Evolutionary conservation across 2,888 invertebrate species (phyloP), one percentile per base, ranked within the genome.

Genomic region (Thereva nobilitata): DNA sequence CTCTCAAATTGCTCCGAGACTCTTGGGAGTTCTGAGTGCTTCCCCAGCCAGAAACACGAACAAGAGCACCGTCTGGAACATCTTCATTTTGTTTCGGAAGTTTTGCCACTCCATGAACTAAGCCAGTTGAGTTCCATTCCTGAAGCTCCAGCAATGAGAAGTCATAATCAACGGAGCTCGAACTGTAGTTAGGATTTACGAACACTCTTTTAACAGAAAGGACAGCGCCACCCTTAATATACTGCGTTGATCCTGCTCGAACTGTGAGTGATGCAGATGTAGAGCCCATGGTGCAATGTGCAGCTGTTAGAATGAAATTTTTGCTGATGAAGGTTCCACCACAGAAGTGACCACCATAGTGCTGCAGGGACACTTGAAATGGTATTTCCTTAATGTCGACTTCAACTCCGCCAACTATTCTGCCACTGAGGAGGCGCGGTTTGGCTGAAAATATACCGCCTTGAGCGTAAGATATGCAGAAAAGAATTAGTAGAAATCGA

Each of bases 351-450:
- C 71, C 68, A 7, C 75, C 77, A 4, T 71, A 70, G 8, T 75
- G 75, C 68, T 78, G 78, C 41, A 84, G 70, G 0, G 83, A 82
- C 1, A 82, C 79, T 76, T 84, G 83, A 68, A 81, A 82, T 6
- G 84, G 83, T 70, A 78, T 78, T 1, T 73, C 72, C 35, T 76
- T 73, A 64, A 84, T 83, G 5, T 75, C 72, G 8, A 78, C 79
- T 12, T 72, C 69, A 12, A 73, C 73, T 8, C 84, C 84, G 37
- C 82, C 82, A 3, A 84, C 82, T 66, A 84, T 83, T 66, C 79
- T 75, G 0, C 79, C 80, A 9, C 73, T 72, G 0, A 64, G n/a
- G 0, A 64, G n/a, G 5, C 37, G 54, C 4, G 64, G 64, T 52
- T 64, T 64, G 3, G 64, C 54, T 8, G 44, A 34, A 4, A 64